Evolutionary conservation across 2,888 invertebrate species (phyloP), one percentile per base, ranked within the genome.

Genomic region (Mystacides longicornis): DNA sequence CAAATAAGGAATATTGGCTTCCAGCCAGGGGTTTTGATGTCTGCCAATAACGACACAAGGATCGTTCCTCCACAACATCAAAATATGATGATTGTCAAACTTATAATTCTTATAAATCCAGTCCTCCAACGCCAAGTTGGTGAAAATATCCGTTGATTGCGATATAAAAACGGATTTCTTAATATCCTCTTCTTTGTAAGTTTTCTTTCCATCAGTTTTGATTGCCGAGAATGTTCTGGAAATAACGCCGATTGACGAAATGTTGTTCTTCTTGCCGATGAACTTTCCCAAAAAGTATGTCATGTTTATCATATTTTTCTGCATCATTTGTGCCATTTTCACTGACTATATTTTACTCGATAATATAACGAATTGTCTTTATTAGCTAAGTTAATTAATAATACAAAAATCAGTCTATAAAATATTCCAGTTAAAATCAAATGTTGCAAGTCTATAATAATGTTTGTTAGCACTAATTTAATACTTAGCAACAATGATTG

Each of bases 11-110:
- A 92, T 74, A 70, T 97, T 89, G 1, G 91, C 87, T 71, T 99
- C 98, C 27, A 86, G 70, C 89, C 96, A 99, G 1, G 96, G 94
- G 72, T 99, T 99, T 71, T 98, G 98, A 71, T 97, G 93, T 55
- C 93, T 83, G 4, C 99, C 99, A 68, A 98, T 86, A 3, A 99
- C 96, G 52, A 99, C 91, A 68, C 93, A 89, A 0, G 97, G 96
- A 63, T 87, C 82, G 71, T 97, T 99, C 52, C 87, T 82, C 94
- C 96, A 98, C 55, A 98, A 75, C 71, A 97, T 81, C 68, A 98
- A 76, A 2, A 95, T 80, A 69, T 93, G 89, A 67, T 89, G 88
- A 58, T 87, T 81, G 3, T 80, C 79, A 64, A 95, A 90, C 69
- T 93, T 85, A 69, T 85, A 86, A 67, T 95, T 89, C 54, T 82